A percentile compares a stretch with the other conserved stretches of the same genome.
Evolutionary conservation across 2,797 vertebrate species (phyloP).

Genomic region (Cyprinodon diabolis): DNA sequence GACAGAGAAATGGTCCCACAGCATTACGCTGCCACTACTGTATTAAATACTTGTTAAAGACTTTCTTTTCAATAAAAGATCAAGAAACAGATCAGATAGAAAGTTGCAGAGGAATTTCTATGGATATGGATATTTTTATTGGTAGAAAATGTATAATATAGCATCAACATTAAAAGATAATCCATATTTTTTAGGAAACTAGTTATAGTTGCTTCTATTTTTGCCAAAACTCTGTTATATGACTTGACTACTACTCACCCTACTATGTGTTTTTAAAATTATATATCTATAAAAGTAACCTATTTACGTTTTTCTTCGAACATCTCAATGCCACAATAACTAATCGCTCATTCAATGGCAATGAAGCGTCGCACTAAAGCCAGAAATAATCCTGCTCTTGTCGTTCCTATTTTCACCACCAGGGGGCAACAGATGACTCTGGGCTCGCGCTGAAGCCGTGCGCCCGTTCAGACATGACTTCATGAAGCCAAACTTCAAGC

Average conservation of each 20-base stretch:
- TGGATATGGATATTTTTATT: too few relatives aligned
- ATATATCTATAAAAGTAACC: background rate
- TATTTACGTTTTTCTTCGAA: background rate
- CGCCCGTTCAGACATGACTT: conserved; percentile 5
- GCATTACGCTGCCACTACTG: too few relatives aligned
- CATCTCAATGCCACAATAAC: background rate
- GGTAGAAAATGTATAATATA: too few relatives aligned
- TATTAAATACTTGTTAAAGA: too few relatives aligned
- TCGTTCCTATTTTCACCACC: conserved; percentile 15
- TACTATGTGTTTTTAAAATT: background rate
- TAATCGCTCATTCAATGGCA: background rate
- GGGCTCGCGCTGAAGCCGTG: background rate
- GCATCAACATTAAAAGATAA: too few relatives aligned
- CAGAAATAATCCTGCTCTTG: background rate
- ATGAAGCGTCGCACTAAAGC: background rate
- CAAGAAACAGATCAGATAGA: too few relatives aligned
- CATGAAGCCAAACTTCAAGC: conserved; percentile 3
- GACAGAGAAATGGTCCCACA: too few relatives aligned
- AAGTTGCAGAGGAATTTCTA: too few relatives aligned
- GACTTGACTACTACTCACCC: background rate
- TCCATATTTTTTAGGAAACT: too few relatives aligned
- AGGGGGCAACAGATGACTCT: conserved; percentile 58
- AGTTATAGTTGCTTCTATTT: too few relatives aligned
- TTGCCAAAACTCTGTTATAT: background rate
- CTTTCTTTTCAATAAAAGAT: too few relatives aligned